Percentiles rank a stretch among this genome's conserved stretches.
Conservation (phyloP, 1,140 invertebrate species). For the Solenopsis fugax region DNA sequence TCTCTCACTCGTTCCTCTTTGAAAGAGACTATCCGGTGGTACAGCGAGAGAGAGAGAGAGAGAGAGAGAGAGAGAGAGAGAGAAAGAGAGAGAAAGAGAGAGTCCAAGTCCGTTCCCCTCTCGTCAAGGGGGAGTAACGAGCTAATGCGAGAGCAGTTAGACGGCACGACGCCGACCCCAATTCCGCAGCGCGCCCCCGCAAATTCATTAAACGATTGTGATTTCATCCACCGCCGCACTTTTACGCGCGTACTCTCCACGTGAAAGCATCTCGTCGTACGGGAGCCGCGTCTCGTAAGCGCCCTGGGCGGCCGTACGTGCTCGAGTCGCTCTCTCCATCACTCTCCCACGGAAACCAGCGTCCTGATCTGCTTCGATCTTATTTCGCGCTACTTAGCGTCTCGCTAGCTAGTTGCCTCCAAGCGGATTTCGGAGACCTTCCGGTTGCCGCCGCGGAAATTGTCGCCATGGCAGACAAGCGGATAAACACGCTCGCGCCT, state of each 20-base stretch:
- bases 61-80: no score
- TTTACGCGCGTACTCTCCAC: slow-evolving; percentile 6
- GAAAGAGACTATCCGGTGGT: background rate
- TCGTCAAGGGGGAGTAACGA: slow-evolving; percentile 45
- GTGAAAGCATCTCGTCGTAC: slow-evolving; percentile 53
- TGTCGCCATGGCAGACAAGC: slow-evolving; percentile 43
- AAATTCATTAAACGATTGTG: slow-evolving; percentile 78
- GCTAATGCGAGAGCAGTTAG: slow-evolving; percentile 72
- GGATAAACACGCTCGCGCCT: slow-evolving; percentile 52
- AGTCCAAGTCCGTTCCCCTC: no score
- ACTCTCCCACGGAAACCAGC: background rate
- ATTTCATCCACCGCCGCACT: slow-evolving; percentile 72
- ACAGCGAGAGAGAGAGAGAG: background rate
- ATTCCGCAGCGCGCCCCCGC: slow-evolving; percentile 59
- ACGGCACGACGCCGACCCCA: slow-evolving; percentile 66
- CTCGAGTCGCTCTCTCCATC: background rate
- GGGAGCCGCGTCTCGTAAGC: no score
- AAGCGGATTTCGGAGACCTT: slow-evolving; percentile 5
- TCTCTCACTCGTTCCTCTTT: slow-evolving; percentile 49
- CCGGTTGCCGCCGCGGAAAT: background rate
- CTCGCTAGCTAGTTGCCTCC: background rate
- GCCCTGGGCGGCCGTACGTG: background rate
- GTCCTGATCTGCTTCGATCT: slow-evolving; percentile 37
- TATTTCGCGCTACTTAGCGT: slow-evolving; percentile 33
- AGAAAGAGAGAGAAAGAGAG: no score